These are phyloP conservation scores for Dynastes maya DNA, from an alignment of 2,888 invertebrate genomes.

Conservation along the genomic window DNA sequence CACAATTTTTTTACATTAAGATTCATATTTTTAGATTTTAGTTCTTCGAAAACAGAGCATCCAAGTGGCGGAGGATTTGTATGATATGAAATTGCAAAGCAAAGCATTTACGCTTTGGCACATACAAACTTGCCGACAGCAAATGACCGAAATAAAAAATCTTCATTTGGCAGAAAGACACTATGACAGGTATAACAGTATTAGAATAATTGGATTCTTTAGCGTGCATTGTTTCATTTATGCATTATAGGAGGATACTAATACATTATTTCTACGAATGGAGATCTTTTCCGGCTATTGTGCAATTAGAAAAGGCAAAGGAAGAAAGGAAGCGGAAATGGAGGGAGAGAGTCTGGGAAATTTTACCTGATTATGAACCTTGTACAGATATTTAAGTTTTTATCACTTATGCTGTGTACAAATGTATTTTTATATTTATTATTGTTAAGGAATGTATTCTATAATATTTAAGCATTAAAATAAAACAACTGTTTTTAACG, in stretches of 20 bases:
- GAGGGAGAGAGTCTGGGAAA: constrained; percentile 81
- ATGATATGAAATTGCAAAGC: constrained; percentile 72
- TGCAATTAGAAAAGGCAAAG: constrained; percentile 78
- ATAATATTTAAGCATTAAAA: constrained; percentile 20
- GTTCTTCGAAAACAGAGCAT: constrained; percentile 72
- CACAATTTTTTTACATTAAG: background rate
- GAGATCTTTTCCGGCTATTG: constrained; percentile 78
- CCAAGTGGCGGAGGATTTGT: constrained; percentile 83
- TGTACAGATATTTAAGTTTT: constrained; percentile 56
- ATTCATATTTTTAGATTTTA: constrained; percentile 66
- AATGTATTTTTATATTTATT: constrained; percentile 21
- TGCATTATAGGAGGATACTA: constrained; percentile 64
- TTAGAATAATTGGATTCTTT: background rate
- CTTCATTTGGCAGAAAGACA: constrained; percentile 69
- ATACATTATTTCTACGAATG: constrained; percentile 73
- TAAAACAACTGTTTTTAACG: constrained; percentile 16
- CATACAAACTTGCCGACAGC: constrained; percentile 60
- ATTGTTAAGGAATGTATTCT: background rate
- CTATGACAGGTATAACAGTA: constrained; percentile 70
- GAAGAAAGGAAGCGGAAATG: constrained; percentile 80
- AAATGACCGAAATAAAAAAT: constrained; percentile 59
- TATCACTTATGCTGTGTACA: too few relatives aligned
- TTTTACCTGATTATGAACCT: constrained; percentile 81
- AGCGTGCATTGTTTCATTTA: background rate
- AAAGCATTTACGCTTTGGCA: constrained; percentile 65